Evolutionary conservation across 2,888 invertebrate genomes (phyloP).

Genomic region (Amphipyra berbera): DNA sequence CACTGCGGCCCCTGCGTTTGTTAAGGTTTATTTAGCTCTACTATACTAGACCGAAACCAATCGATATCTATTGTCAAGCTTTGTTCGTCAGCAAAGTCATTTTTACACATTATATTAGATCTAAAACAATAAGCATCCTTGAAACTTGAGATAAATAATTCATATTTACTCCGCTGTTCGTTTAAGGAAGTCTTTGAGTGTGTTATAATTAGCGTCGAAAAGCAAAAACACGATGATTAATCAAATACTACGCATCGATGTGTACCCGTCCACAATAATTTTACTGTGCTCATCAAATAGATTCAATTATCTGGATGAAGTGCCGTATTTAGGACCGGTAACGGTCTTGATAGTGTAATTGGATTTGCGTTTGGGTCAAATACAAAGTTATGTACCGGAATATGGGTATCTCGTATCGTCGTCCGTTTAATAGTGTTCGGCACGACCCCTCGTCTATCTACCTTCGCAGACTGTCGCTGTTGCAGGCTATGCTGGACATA

Average conservation of each 20-base stretch:
- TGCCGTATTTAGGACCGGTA: background rate
- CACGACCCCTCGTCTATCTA: too few species aligned
- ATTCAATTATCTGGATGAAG: conserved; percentile 1
- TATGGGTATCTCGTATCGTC: too few species aligned
- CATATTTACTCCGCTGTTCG: conserved; percentile 25
- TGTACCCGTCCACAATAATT: conserved; percentile 22
- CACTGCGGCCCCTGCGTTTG: conserved; percentile 11
- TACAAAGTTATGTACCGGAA: too few species aligned
- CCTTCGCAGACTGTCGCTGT: too few species aligned
- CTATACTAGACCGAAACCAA: conserved; percentile 13
- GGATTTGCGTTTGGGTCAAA: too few species aligned
- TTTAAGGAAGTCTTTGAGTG: conserved; percentile 37
- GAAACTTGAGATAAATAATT: conserved; percentile 46
- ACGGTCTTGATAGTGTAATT: too few species aligned
- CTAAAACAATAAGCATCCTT: conserved; percentile 41
- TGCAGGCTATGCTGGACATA: too few species aligned
- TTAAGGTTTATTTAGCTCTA: conserved; percentile 18
- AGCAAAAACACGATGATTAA: conserved; percentile 51
- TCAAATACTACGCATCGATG: conserved; percentile 18
- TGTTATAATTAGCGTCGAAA: conserved; percentile 49
- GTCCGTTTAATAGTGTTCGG: too few species aligned
- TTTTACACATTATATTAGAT: conserved; percentile 15
- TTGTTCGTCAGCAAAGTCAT: conserved; percentile 14
- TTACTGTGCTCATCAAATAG: conserved; percentile 23
- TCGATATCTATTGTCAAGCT: conserved; percentile 5